Conservation (phyloP, 2,113 vertebrate species). For the Indicator indicator region DNA sequence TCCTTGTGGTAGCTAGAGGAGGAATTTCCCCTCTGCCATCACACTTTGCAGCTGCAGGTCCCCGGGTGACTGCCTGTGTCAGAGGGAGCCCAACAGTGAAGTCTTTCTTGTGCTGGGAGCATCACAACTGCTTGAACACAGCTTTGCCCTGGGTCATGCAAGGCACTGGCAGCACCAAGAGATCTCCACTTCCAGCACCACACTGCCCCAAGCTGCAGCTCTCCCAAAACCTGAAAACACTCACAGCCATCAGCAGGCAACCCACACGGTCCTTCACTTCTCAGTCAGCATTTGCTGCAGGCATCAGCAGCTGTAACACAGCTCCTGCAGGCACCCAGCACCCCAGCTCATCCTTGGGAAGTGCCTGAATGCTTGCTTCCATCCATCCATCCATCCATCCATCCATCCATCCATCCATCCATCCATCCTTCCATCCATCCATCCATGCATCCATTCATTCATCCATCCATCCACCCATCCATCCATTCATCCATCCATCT, state of each 20-base stretch:
- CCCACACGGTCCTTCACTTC: background rate
- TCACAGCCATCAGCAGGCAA: background rate
- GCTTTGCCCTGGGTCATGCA: background rate
- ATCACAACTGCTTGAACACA: background rate
- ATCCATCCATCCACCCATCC: background rate
- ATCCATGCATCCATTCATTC: background rate
- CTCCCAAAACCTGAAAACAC: background rate
- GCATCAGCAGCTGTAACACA: accelerated
- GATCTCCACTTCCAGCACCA: background rate
- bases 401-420: background rate
- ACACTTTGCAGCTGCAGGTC: background rate
- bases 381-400: background rate
- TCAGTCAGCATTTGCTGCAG: background rate
- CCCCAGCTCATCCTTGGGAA: background rate
- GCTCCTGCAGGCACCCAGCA: background rate
- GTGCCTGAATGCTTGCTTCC: too few relatives aligned
- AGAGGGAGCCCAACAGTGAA: background rate
- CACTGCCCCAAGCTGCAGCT: background rate
- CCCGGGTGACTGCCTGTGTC: background rate
- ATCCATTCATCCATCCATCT: background rate
- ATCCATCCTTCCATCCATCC: too few relatives aligned
- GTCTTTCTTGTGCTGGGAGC: background rate
- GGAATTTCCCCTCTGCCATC: background rate
- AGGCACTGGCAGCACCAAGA: background rate
- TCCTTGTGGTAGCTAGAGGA: accelerated